Base-by-base conservation (phyloP, 2,888 invertebrate species). In the Julus scanicus region DNA sequence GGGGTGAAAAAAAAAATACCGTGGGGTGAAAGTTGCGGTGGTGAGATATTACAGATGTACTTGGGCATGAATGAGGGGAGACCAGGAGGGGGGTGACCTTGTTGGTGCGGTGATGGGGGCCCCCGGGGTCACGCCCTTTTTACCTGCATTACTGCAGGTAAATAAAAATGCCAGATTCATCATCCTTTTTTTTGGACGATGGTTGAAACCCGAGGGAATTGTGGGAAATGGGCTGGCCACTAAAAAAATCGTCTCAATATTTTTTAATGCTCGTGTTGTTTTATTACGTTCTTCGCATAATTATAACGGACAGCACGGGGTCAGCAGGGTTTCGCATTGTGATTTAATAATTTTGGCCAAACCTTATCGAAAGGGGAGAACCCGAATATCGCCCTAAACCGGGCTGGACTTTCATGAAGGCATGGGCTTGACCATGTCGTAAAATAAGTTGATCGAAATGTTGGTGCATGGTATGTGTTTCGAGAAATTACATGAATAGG, bases 31-130 rank as follows among this genome's bases (percentile, higher is more conserved):
- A 71, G 71, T 9, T 71, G 71, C 71, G 71, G 71, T 71, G 71
- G 71, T 71, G 71, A 71, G 71, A 71, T 71, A 71, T 71, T 71
- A 71, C 71, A 71, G 71, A 71, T 71, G 71, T 71, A 71, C 71
- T 20, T 71, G 71, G 71, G 71, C 29, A 71, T 71, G 71, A 71
- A 71, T 71, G 71, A 71, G 71, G 71, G 71, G 71, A 20, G n/a
- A 71, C 6, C 11, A 4, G 29, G 71, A 20, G 71, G 71, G 71
- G 20, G 71, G 71, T 71, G 71, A 71, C 71, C 71, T 71, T 71
- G 71, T 71, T 71, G 71, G 71, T 71, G 71, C 71, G 71, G 71
- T 71, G 71, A 71, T 71, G 71, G 29, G 71, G 71, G 71, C 71
- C 71, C 71, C 71, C n/a, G 71, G 71, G 71, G 71, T 71, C 71